A percentile compares a stretch with the other conserved stretches of the same genome.
Conservation (phyloP, 2,888 invertebrate species). For the Leptodirus hochenwartii region DNA sequence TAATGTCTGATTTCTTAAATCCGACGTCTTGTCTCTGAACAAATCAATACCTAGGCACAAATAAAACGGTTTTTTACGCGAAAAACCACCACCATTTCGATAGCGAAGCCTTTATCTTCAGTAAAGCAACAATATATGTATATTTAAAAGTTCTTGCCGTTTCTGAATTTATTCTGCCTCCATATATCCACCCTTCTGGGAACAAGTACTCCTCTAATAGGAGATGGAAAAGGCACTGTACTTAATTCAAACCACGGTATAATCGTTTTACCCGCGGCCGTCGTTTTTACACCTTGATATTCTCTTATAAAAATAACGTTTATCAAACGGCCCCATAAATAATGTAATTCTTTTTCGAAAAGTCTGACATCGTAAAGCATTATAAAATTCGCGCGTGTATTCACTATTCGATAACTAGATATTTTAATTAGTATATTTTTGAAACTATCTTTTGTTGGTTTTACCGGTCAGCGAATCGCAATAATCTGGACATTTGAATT, state of each 20-base stretch:
- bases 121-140: neutral
- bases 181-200: slow-evolving; percentile 48
- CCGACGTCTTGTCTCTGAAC: slow-evolving; percentile 39
- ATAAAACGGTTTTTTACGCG: neutral
- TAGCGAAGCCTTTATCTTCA: neutral
- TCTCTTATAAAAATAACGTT: slow-evolving; percentile 53
- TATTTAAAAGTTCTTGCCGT: slow-evolving; percentile 18
- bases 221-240: slow-evolving; percentile 56
- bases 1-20: slow-evolving; percentile 37
- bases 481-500: slow-evolving; percentile 41
- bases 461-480: slow-evolving; percentile 53
- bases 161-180: slow-evolving; percentile 41
- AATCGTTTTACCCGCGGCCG: slow-evolving; percentile 17
- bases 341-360: slow-evolving; percentile 43
- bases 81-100: neutral
- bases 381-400: slow-evolving; percentile 52
- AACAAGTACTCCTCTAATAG: slow-evolving; percentile 34
- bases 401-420: slow-evolving; percentile 43
- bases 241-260: slow-evolving; percentile 48
- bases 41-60: slow-evolving; percentile 22
- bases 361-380: slow-evolving; percentile 50
- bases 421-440: slow-evolving; percentile 2
- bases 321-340: slow-evolving; percentile 60
- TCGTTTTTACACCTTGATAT: slow-evolving; percentile 22
- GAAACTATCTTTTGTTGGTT: neutral